Conservation (phyloP, 2,797 vertebrate genomes). For the Tauraco hartlaubi region DNA sequence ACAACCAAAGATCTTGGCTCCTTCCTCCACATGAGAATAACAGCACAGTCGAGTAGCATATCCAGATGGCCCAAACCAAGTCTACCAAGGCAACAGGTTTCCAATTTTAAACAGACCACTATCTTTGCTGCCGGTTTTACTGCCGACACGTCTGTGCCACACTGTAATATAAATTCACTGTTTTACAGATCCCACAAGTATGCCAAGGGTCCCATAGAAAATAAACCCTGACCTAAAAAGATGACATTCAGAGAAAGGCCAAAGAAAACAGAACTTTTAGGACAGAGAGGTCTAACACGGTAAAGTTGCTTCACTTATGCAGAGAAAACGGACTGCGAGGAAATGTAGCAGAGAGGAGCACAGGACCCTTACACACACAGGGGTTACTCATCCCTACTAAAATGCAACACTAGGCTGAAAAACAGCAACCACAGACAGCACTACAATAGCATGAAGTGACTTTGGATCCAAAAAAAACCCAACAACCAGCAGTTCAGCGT, state of each 20-base stretch:
- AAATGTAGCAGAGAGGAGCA: neutral
- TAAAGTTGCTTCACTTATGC: neutral
- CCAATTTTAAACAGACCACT: conserved; percentile 49
- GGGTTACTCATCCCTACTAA: neutral
- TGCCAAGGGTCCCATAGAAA: neutral
- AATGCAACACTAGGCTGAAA: neutral
- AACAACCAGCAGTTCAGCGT: neutral
- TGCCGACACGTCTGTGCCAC: neutral
- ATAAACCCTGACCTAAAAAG: neutral
- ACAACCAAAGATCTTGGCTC: conserved; percentile 46
- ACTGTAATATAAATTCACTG: neutral
- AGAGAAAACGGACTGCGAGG: neutral
- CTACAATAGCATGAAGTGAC: neutral
- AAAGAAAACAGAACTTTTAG: neutral
- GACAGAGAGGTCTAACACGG: neutral
- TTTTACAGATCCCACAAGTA: neutral
- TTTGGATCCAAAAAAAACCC: neutral
- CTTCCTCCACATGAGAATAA: neutral
- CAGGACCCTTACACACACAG: neutral
- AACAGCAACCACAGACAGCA: neutral
- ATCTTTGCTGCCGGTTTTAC: neutral
- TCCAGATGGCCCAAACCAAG: conserved; percentile 39
- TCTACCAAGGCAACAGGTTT: conserved; percentile 37
- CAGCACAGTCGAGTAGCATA: neutral
- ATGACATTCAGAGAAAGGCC: neutral